Conservation (phyloP, 1,140 invertebrate genomes). For the Linepithema humile region DNA sequence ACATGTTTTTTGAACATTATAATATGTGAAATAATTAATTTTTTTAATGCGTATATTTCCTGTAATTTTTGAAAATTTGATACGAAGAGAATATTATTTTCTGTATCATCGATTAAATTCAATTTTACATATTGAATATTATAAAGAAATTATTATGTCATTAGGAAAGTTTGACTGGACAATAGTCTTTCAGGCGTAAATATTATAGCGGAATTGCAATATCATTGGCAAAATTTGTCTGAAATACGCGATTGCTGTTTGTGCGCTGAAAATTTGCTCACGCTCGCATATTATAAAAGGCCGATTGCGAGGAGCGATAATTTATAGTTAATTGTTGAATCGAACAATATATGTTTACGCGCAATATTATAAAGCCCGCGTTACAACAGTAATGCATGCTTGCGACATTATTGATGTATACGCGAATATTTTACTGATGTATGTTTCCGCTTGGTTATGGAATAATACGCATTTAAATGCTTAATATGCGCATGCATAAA, state of each 20-base stretch:
- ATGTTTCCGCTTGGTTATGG: conserved; percentile 19
- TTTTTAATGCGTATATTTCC: too few species aligned
- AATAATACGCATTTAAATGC: conserved; percentile 20
- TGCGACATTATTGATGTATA: conserved; percentile 34
- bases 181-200: not conserved
- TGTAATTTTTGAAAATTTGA: not conserved
- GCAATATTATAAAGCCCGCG: conserved; percentile 42
- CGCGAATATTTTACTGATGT: conserved; percentile 22
- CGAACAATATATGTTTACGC: conserved; percentile 47
- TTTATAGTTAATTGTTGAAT: conserved; percentile 49
- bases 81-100: not conserved
- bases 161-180: not conserved
- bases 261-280: conserved; percentile 2
- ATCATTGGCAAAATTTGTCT: conserved; percentile 15
- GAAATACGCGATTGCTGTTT: conserved; percentile 6
- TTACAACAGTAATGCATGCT: conserved; percentile 33
- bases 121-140: too few species aligned
- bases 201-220: not conserved
- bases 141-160: not conserved
- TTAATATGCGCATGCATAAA: conserved; percentile 18
- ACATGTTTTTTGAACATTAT: too few species aligned
- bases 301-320: conserved; percentile 29
- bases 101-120: not conserved
- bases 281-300: conserved; percentile 28
- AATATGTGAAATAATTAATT: too few species aligned